Conservation (phyloP, 2,888 invertebrate genomes). For the Pherbina coryleti region DNA sequence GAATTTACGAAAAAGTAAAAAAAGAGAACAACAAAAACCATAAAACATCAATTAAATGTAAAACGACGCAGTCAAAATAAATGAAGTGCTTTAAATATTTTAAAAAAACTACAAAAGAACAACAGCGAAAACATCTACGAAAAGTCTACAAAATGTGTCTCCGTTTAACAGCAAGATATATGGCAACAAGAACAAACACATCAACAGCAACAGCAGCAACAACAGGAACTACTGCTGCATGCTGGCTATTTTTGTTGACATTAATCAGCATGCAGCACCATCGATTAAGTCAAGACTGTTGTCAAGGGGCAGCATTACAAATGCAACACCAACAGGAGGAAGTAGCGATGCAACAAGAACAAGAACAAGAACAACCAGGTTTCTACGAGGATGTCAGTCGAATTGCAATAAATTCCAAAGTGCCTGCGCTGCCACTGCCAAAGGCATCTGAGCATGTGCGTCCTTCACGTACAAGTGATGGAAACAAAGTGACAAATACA, state of each 20-base stretch:
- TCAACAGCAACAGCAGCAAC: not conserved
- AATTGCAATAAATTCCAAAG: conserved; percentile 16
- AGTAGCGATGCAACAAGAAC: conserved; percentile 22
- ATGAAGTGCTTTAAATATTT: conserved; percentile 25
- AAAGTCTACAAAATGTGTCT: conserved; percentile 55
- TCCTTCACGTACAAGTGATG: conserved; percentile 14
- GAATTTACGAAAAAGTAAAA: too few relatives aligned
- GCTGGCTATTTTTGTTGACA: conserved; percentile 64
- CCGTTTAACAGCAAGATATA: conserved; percentile 47
- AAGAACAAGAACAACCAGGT: conserved; percentile 29
- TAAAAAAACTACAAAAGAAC: conserved; percentile 23
- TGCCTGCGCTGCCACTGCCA: not conserved
- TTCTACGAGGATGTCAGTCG: not conserved
- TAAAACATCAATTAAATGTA: conserved; percentile 16
- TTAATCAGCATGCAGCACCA: conserved; percentile 58
- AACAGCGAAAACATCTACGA: not conserved
- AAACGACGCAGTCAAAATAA: conserved; percentile 16
- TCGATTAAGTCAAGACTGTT: conserved; percentile 56
- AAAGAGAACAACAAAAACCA: conserved; percentile 32
- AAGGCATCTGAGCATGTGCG: not conserved
- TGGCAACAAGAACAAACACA: conserved; percentile 30
- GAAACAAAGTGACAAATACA: not conserved
- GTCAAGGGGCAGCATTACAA: conserved; percentile 47
- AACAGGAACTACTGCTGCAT: conserved; percentile 47
- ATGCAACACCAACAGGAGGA: conserved; percentile 40